Base-by-base conservation (phyloP, 2,888 invertebrate genomes). In the Dicyrtoma fusca region DNA sequence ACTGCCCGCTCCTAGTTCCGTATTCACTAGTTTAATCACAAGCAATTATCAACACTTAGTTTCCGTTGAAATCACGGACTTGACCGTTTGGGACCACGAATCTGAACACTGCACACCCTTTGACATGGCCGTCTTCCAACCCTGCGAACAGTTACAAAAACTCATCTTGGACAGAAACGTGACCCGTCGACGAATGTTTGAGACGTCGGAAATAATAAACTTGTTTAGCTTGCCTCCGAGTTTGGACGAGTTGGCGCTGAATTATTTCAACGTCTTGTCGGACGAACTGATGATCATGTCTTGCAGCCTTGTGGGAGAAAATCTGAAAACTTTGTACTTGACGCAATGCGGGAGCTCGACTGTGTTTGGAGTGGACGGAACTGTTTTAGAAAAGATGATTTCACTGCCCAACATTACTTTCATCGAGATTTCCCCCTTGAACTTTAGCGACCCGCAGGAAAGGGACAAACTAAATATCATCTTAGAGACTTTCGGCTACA, bases 351-450 rank as follows among this genome's bases (percentile, higher is more conserved):
- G 79, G 6, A 69, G 57, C 14, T 51, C 69, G 1, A 75, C 72
- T 0, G 51, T 65, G 1, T 77, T 69, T 65, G 79, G 79, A 10
- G 76, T 77, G 0, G 74, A 79, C 66, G 79, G 79, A 0, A 70
- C 74, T 5, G 77, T 77, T 13, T 55, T 79, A 19, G 76, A 79
- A 51, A 75, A 66, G 55, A 72, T 79, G 5, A 74, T 79, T 42
- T 25, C 44, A 1, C 17, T 79, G 21, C 74, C 73, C 2, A 63
- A 45, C 11, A 71, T 77, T 5, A 49, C 55, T 11, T 79, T 79
- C 63, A 73, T 79, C 59, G 79, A 79, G 34, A 75, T 77, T 19
- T 75, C 76, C 14, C 71, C 75, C 0, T 47, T 79, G 10, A 79
- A 79, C 59, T 77, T 70, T 51, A 69, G 72, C 1, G 66, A 75